These are phyloP conservation scores for Phallusia fumigata DNA, from an alignment of 23 tunicate genomes.

Conservation along the genomic window DNA sequence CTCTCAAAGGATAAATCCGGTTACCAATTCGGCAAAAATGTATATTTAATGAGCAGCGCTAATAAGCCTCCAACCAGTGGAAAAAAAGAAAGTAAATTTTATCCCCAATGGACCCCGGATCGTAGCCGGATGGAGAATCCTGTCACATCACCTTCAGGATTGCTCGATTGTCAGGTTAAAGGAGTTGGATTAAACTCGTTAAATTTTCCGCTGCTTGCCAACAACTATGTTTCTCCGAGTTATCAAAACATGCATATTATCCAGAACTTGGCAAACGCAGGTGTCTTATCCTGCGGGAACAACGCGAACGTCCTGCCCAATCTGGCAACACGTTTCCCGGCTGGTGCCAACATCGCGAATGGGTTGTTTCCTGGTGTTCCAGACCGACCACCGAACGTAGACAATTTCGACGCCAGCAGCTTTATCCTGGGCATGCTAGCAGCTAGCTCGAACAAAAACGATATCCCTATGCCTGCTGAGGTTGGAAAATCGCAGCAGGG, in stretches of 20 bases:
- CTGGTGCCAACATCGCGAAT: background rate
- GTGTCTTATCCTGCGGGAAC: background rate
- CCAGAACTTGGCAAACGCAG: background rate
- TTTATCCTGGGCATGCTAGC: conserved; percentile 24
- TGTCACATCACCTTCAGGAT: background rate
- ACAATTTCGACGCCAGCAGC: conserved; percentile 12
- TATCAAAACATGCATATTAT: background rate
- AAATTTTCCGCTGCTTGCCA: background rate
- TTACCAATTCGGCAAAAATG: background rate
- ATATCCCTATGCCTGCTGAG: background rate
- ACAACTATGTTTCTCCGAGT: background rate
- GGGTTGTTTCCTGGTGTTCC: background rate
- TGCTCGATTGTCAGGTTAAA: background rate
- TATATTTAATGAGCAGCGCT: background rate
- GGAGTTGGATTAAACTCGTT: background rate
- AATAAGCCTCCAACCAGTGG: background rate
- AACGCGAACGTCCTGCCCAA: background rate
- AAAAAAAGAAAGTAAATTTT: background rate
- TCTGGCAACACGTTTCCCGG: background rate
- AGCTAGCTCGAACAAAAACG: background rate
- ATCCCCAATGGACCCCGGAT: background rate
- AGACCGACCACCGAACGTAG: background rate
- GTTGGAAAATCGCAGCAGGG: too few relatives aligned
- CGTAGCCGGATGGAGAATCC: too few relatives aligned
- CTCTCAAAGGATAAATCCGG: too few relatives aligned